Evolutionary conservation across 1,140 invertebrate species (phyloP), one percentile per base, ranked within the genome.

Genomic region (Oedothorax gibbosus): DNA sequence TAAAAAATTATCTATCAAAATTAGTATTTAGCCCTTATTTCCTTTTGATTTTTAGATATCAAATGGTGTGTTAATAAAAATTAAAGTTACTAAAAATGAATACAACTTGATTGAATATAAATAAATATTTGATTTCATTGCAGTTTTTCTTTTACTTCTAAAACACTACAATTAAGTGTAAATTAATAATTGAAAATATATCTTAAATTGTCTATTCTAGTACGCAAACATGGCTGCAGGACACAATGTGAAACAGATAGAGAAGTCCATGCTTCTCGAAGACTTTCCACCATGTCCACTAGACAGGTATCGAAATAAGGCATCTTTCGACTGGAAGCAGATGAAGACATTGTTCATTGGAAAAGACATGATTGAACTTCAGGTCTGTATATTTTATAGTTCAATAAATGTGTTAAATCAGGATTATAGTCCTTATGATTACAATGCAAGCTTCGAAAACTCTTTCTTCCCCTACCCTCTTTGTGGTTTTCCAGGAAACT

Each of bases 281-380:
- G 92, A 93, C 87, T 92, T 94, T 84, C 93, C 93, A 2, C 89
- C 89, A 20, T 94, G 95, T 77, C 94, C 95, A 7, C 90, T 96
- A 66, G 93, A 94, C 88, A 88, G 88, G 4, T 96, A 95, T 90
- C 92, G 95, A 87, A 93, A 93, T 86, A 91, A 91, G 81, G 93
- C 95, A 7, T 93, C 93, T 9, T 96, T 96, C 88, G 92, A 95
- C 89, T 96, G 95, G 95, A 95, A 95, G 89, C 90, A 92, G 85
- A 91, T 97, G 89, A 94, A 93, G 87, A 86, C 95, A 60, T 92
- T 94, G 77, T 90, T 96, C 68, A 94, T 96, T 87, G 94, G 93
- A 84, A 92, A 95, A 87, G 92, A 95, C 66, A 90, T 93, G 75
- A 89, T 96, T 50, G 92, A 92, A 89, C 92, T 94, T 77, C 95